Base-by-base conservation (phyloP, 23 tunicate species). In the Halocynthia aurantium region DNA sequence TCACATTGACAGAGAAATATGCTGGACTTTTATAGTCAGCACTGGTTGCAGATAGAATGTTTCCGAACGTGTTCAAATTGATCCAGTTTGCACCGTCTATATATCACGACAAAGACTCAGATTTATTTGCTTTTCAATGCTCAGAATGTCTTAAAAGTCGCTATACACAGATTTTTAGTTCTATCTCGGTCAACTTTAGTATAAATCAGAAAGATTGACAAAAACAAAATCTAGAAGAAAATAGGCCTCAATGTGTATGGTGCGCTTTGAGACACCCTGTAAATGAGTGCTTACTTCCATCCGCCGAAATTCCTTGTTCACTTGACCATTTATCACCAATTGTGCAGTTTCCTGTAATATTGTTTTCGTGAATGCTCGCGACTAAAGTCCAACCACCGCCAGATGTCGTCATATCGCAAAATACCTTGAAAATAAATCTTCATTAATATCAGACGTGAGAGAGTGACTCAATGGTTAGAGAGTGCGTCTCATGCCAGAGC, bases 351-450 rank as follows among this genome's bases (percentile, higher is more conserved):
- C 96, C 96, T 0, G 70, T 58, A 53, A 89, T 84, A 63, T 89
- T 89, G 54, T 89, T 89, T 69, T 89, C 96, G 63, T 89, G 96
- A 62, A 89, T 81, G 50, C 88, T 84, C 7, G 88, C 96, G 51
- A 89, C 96, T 53, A 89, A 22, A 0, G 96, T 89, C 96, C 96
- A 89, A 0, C 96, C 96, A 0, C 96, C 96, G 10, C 96, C 88
- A 6, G 88, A 82, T 54, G 88, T 31, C 17, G 61, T 72, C 88
- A 84, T 84, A 52, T 89, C 96, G 67, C 96, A 89, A 61, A 77
- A 89, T 12, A 76, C 85, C 95, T 88, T 31, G 44, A 31, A 31
- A 31, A 31, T 31, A 31, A 31, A 31, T 31, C 44, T 31, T 31
- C 44, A 31, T 31, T 31, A 31, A 31, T 31, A 31, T 31, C 44